Conservation (phyloP, 1,140 invertebrate genomes). For the Zophobas morio region DNA sequence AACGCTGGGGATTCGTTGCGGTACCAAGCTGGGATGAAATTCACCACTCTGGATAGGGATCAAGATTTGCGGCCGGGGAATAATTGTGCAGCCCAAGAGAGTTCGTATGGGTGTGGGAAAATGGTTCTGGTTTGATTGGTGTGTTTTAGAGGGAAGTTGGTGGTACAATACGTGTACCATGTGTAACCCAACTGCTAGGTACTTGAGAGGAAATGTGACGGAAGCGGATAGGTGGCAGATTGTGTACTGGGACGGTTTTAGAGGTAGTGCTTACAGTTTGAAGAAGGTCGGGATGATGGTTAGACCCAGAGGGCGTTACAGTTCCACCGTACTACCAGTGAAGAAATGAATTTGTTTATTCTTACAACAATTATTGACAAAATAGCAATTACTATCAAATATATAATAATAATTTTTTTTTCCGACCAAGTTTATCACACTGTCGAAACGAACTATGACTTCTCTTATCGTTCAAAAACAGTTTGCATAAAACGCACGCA, state of each 20-base stretch:
- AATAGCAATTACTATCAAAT: no score
- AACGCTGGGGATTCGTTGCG: conserved; percentile 78
- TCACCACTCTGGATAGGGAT: conserved; percentile 72
- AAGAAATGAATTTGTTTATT: no score
- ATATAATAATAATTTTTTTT: no score
- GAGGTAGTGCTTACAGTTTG: neutral
- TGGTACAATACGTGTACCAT: neutral
- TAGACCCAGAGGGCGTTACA: neutral
- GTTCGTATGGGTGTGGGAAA: neutral
- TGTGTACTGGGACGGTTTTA: neutral
- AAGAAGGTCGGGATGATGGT: neutral
- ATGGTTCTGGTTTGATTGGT: neutral
- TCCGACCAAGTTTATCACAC: no score
- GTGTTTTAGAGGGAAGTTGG: neutral
- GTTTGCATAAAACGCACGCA: no score
- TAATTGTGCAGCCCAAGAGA: conserved; percentile 2
- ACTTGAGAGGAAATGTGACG: neutral
- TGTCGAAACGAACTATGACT: no score
- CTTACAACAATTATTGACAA: no score
- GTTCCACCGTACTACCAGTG: no score
- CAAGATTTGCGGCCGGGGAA: neutral
- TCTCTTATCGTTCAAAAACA: no score
- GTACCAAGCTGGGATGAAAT: conserved; percentile 81
- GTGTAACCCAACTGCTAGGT: neutral
- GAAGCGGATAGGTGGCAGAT: neutral